Conservation (phyloP, 2,113 vertebrate species). For the Burhinus bistriatus region DNA sequence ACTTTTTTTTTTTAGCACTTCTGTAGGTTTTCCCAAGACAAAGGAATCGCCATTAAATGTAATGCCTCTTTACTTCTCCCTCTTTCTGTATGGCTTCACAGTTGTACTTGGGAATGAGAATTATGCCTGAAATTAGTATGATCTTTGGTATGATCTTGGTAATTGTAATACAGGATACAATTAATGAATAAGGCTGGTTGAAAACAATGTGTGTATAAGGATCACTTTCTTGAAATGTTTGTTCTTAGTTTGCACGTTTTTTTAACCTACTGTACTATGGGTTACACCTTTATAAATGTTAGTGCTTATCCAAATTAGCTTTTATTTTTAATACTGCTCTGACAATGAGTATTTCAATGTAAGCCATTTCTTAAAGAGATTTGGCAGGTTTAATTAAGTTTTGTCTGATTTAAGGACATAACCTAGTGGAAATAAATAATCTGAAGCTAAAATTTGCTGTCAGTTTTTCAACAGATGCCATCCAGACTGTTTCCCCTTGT, state of each 20-base stretch:
- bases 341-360: not conserved
- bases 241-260: not conserved
- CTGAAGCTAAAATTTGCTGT: not conserved
- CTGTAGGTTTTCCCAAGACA: not conserved
- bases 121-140: not conserved
- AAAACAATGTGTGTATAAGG: not conserved
- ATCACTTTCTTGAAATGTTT: not conserved
- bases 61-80: not conserved
- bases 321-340: not conserved
- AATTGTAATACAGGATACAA: not conserved
- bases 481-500: not conserved
- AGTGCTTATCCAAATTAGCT: not conserved
- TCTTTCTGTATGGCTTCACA: not conserved
- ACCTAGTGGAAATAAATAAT: not conserved
- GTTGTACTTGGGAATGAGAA: not conserved
- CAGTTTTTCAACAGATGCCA: not conserved
- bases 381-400: not conserved
- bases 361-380: not conserved
- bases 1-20: not conserved
- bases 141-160: no score
- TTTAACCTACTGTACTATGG: not conserved
- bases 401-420: not conserved
- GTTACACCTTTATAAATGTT: not conserved
- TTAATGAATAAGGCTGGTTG: not conserved
- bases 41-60: not conserved